These are phyloP conservation scores for Octopus bimaculoides DNA, from an alignment of 1,140 invertebrate species.

Conservation along the genomic window DNA sequence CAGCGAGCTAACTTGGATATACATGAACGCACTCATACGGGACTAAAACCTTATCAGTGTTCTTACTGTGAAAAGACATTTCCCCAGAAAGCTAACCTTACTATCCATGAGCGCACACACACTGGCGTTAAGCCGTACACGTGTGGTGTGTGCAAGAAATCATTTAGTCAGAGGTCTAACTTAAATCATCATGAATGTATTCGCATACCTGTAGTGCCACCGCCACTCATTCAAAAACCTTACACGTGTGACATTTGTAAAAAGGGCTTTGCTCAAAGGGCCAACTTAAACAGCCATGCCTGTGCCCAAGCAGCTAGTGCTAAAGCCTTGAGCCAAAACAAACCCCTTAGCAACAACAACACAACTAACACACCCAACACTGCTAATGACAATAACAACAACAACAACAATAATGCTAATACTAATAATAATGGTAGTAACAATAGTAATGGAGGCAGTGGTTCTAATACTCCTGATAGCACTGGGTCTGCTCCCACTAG, in stretches of 20 bases:
- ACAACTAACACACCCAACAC: neutral
- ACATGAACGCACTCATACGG: constrained; percentile 53
- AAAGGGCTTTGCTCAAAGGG: constrained; percentile 18
- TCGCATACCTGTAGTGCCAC: constrained; percentile 93
- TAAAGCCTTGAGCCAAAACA: neutral
- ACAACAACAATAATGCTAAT: neutral
- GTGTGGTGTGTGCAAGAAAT: constrained; percentile 51
- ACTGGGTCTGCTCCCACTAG: neutral
- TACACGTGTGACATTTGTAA: constrained; percentile 54
- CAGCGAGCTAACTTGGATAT: constrained; percentile 8
- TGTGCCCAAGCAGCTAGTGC: neutral
- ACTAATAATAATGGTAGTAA: neutral
- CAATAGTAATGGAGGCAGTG: neutral
- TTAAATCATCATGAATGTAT: constrained; percentile 92
- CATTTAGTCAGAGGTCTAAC: constrained; percentile 84
- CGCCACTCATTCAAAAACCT: constrained; percentile 52
- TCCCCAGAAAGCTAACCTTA: constrained; percentile 28
- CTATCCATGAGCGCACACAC: constrained; percentile 48
- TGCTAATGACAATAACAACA: neutral
- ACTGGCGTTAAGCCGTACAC: constrained; percentile 48
- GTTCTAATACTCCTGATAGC: neutral
- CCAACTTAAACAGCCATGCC: constrained; percentile 3
- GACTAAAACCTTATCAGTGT: constrained; percentile 36
- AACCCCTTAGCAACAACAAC: neutral
- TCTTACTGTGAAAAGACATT: constrained; percentile 48